Conservation (phyloP, 2,888 invertebrate genomes). For the Sialis lutaria region DNA sequence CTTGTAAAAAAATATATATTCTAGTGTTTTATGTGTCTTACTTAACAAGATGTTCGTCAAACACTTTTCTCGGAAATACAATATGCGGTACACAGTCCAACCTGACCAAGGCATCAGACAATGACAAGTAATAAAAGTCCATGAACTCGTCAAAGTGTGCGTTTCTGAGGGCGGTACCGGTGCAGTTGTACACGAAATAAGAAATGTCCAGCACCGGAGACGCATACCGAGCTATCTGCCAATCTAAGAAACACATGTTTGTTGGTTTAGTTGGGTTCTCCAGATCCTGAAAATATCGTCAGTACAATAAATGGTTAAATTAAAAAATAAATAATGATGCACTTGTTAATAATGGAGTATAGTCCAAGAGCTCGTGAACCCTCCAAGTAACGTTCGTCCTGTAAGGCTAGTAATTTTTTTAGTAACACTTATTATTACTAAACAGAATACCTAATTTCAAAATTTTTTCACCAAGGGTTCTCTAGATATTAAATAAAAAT, state of each 20-base stretch:
- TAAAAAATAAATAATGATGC: too few relatives aligned
- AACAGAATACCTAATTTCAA: too few relatives aligned
- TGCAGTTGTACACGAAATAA: not conserved
- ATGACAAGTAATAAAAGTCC: not conserved
- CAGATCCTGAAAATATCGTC: not conserved
- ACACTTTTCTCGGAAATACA: not conserved
- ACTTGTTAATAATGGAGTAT: too few relatives aligned
- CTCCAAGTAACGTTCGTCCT: too few relatives aligned
- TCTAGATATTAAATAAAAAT: too few relatives aligned
- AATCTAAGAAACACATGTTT: slow-evolving; percentile 1
- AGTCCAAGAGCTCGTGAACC: too few relatives aligned
- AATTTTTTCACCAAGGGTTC: too few relatives aligned
- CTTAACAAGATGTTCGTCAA: not conserved
- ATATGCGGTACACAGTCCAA: not conserved
- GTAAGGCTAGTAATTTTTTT: too few relatives aligned
- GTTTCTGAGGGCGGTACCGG: not conserved
- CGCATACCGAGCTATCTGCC: not conserved
- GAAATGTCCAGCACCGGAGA: slow-evolving; percentile 1
- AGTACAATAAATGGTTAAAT: too few relatives aligned
- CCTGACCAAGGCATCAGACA: not conserved
- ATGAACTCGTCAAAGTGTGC: not conserved
- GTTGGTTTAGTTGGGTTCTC: not conserved
- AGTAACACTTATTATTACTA: too few relatives aligned
- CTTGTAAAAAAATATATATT: too few relatives aligned
- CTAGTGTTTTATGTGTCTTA: too few relatives aligned